Base-by-base conservation (phyloP, 2,888 invertebrate genomes). In the Troides helena region DNA sequence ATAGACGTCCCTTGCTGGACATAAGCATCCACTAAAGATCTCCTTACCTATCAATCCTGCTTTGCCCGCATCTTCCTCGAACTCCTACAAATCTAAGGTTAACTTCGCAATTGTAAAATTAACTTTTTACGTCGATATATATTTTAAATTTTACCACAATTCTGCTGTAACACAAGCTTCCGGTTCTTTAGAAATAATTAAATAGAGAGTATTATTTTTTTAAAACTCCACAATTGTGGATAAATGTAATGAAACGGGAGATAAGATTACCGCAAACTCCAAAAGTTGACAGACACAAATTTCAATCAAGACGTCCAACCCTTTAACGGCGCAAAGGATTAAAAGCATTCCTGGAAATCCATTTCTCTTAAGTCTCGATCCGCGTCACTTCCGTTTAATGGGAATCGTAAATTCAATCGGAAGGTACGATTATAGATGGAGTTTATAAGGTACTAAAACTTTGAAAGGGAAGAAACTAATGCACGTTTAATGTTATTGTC, bases 381-480 rank as follows among this genome's bases (percentile, higher is more conserved):
- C 73, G 73, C 72, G 74, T 72, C 78, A 78, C 77, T 78, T 74
- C 75, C 79, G 74, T 82, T 83, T 83, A 83, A 81, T 84, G 80
- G 78, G 76, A 80, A 81, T 80, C 81, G 81, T 84, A 84, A 85
- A 85, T 83, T 81, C 81, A 76, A 76, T 75, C 77, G 73, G 76
- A 78, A 74, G 73, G 74, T 70, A 70, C 71, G 73, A 71, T 59
- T 76, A 79, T 74, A 78, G 36, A 69, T 30, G 78, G 77, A 80
- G 80, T 82, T 81, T 80, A 77, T 76, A 71, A 79, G 79, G 77
- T 78, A 61, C 61, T 65, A 69, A 77, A 77, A 74, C 74, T 74
- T 72, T 71, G 72, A 76, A 73, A 77, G 74, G 72, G 70, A 71
- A 68, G 65, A 68, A 72, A 68, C 68, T 21, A 62, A 65, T 58